These are phyloP conservation scores for Paraescarpia echinospica DNA, from an alignment of 1,140 invertebrate genomes.

Conservation along the genomic window DNA sequence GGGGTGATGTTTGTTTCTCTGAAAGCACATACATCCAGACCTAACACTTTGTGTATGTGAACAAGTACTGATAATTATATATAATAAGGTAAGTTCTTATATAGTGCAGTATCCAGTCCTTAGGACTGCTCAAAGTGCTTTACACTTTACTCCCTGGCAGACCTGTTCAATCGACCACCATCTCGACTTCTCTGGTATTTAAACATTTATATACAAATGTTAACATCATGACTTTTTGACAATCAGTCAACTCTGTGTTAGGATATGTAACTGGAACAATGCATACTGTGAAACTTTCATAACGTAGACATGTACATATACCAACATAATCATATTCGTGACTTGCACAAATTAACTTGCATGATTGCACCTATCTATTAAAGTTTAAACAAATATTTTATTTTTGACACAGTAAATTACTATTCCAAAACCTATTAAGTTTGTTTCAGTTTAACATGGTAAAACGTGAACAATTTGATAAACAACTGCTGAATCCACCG, in stretches of 20 bases:
- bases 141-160: no score
- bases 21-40: background rate
- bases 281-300: background rate
- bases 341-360: no score
- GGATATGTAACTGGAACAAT: background rate
- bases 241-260: background rate
- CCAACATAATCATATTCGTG: no score
- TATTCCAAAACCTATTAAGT: background rate
- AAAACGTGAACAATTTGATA: background rate
- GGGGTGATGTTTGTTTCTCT: background rate
- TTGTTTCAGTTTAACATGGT: background rate
- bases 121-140: no score
- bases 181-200: no score
- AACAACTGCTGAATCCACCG: background rate
- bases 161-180: no score
- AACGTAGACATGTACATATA: background rate
- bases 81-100: no score
- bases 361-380: background rate
- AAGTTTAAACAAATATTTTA: background rate
- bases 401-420: no score
- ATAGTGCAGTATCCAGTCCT: no score
- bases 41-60: background rate
- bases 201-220: background rate
- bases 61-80: background rate
- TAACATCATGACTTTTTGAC: background rate